A percentile compares a stretch with the other conserved stretches of the same genome.
These are phyloP conservation scores for Drosophila trapezifrons DNA, from an alignment of 1,140 invertebrate species.

Conservation along the genomic window DNA sequence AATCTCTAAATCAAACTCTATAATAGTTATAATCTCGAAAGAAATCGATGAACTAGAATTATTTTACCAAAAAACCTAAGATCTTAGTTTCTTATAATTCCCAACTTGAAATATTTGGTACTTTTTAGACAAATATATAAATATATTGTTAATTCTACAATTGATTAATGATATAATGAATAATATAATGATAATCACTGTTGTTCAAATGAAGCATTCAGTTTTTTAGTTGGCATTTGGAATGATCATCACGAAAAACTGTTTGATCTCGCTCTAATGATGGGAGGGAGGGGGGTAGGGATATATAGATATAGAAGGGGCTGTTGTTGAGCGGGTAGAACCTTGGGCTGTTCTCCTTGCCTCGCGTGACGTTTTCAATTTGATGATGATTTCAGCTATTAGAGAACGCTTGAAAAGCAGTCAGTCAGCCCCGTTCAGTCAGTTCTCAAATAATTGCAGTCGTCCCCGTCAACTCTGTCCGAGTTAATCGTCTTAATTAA, in stretches of 20 bases:
- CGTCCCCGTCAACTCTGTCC: constrained; percentile 13
- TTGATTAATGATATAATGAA: neutral
- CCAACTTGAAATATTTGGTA: no score
- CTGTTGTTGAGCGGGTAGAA: constrained; percentile 4
- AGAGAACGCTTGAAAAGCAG: constrained; percentile 20
- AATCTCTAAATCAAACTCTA: no score
- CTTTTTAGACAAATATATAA: no score
- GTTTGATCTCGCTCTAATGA: constrained; percentile 18
- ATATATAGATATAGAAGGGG: neutral
- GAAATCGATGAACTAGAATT: no score
- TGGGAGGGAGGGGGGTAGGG: neutral
- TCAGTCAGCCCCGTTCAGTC: neutral
- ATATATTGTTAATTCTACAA: no score
- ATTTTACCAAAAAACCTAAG: no score
- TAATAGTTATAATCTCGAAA: no score
- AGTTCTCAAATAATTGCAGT: constrained; percentile 39
- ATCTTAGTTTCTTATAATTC: no score
- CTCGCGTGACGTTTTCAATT: constrained; percentile 56
- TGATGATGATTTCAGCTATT: constrained; percentile 29
- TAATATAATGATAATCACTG: constrained; percentile 1
- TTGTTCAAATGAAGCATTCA: constrained; percentile 10
- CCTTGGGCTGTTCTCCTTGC: constrained; percentile 33
- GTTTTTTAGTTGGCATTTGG: constrained; percentile 12
- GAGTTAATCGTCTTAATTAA: constrained; percentile 56
- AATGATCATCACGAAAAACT: constrained; percentile 33